Base-by-base conservation (phyloP, 1,140 invertebrate species). In the Coenobita brevimanus region DNA sequence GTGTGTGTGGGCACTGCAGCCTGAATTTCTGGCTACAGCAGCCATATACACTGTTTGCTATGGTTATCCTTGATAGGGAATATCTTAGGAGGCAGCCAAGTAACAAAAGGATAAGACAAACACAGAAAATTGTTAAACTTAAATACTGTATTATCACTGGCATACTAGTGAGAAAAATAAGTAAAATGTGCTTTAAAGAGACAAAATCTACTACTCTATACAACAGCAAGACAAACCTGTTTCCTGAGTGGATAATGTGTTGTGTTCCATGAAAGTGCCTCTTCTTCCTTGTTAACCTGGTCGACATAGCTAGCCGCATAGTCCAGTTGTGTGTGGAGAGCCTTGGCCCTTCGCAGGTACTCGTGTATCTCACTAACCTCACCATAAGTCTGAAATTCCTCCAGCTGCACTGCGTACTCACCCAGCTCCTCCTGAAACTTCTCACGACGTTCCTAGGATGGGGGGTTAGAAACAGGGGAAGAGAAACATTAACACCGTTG, bases 261-360 rank as follows among this genome's bases (percentile, higher is more conserved):
- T 15, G 95, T 92, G 92, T 98, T 96, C 96, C 97, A 99, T 17
- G 95, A 96, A 92, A 97, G 99, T 43, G 97, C 94, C 88, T 95
- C 94, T 92, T 99, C 98, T 92, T 99, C 98, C 91, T 95, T 95
- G 92, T 99, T 99, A 90, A 99, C 98, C 82, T 95, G 94, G 91
- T 98, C 96, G 84, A 98, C 98, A 89, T 94, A 96, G 57, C 95
- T 94, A 91, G 97, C 94, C 13, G 97, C 97, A 79, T 92, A 91
- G 83, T 93, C 92, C 13, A 95, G 93, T 92, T 94, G 96, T 87
- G 95, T 94, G 91, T 98, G 95, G 0, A 99, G 92, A 57, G 94
- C 93, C 15, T 94, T 94, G 0, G 97, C 96, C 84, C 97, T 96
- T 54, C 95, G 95, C 38, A 97, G 94, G 92, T 99, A 99, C 90